These are phyloP conservation scores for Caenorhabditis doughertyi DNA, from an alignment of 2,888 invertebrate genomes.

Conservation along the genomic window DNA sequence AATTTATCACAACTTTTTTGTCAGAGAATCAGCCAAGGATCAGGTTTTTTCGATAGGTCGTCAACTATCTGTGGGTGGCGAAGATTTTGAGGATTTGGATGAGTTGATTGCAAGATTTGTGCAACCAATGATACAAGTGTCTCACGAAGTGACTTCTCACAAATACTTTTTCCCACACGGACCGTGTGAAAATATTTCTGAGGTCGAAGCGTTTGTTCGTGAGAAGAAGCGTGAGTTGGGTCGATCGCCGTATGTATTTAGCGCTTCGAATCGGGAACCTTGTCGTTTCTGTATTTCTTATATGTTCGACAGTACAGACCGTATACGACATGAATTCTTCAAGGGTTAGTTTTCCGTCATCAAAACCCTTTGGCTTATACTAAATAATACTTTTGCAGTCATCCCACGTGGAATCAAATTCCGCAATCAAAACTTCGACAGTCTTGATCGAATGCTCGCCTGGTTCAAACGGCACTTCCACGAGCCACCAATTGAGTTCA, in stretches of 20 bases:
- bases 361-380: background rate
- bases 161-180: constrained; percentile 88
- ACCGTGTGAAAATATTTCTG: constrained; percentile 67
- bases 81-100: constrained; percentile 97
- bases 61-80: constrained; percentile 83
- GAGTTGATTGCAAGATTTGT: constrained; percentile 98
- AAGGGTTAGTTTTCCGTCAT: constrained; percentile 84
- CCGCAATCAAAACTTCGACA: constrained; percentile 90
- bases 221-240: constrained; percentile 90
- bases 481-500: constrained; percentile 86
- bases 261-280: constrained; percentile 83
- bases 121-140: constrained; percentile 96
- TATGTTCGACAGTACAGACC: constrained; percentile 88
- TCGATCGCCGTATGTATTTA: constrained; percentile 75
- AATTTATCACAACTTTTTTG: constrained; percentile 96
- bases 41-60: constrained; percentile 93
- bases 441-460: constrained; percentile 89
- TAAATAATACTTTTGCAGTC: constrained; percentile 83
- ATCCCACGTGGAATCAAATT: constrained; percentile 95
- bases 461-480: constrained; percentile 99
- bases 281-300: constrained; percentile 96
- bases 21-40: constrained; percentile 95
- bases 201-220: constrained; percentile 83
- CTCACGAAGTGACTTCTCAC: constrained; percentile 92
- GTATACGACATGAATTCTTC: constrained; percentile 93